Percentiles rank a stretch among this genome's conserved stretches.
Evolutionary conservation across 2,888 invertebrate genomes (phyloP).

Genomic region (Halictus quadricinctus): DNA sequence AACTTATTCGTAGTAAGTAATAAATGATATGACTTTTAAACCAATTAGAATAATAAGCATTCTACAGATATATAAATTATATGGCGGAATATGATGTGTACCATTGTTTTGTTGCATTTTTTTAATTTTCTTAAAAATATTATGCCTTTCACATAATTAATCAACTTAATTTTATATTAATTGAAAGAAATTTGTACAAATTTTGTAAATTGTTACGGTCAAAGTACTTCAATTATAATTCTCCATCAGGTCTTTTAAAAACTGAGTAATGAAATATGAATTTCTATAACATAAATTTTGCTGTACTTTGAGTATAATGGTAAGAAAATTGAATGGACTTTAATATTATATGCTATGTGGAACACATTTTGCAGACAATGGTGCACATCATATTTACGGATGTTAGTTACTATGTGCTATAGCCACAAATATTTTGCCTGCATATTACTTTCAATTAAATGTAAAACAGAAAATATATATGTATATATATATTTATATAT

Average conservation of each 20-base stretch:
- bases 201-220: background rate
- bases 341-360: background rate
- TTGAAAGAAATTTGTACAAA: background rate
- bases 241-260: background rate
- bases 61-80: constrained; percentile 66
- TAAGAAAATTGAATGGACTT: background rate
- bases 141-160: background rate
- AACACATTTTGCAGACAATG: constrained; percentile 20
- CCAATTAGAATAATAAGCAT: constrained; percentile 69
- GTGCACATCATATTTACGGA: constrained; percentile 60
- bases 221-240: background rate
- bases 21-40: constrained; percentile 59
- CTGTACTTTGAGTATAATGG: background rate
- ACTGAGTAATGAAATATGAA: background rate
- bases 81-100: constrained; percentile 59
- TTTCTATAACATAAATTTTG: background rate
- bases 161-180: background rate
- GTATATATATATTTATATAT: no score
- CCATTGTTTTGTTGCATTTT: constrained; percentile 36
- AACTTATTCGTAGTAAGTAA: constrained; percentile 60
- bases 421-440: constrained; percentile 68
- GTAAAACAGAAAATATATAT: constrained; percentile 6
- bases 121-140: constrained; percentile 10
- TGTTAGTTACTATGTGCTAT: constrained; percentile 57
- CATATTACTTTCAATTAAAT: constrained; percentile 46